phyloP scores from a whole-genome alignment of 2,888 invertebrate species.

The Sphinx pinastri region DNA sequence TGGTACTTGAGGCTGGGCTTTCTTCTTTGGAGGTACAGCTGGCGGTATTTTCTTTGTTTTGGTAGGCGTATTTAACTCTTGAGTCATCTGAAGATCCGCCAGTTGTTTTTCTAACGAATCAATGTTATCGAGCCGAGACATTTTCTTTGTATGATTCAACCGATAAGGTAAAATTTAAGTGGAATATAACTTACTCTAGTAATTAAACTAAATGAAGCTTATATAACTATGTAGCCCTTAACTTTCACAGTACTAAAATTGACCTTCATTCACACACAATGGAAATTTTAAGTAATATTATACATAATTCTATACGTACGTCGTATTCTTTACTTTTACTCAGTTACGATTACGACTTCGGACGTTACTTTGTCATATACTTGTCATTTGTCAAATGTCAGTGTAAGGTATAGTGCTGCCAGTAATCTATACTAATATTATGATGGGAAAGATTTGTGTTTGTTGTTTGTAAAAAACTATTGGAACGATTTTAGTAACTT shows the following conservation, averaged over 20 bases:
- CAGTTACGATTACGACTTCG: too few relatives aligned
- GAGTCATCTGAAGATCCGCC: slow-evolving; percentile 86
- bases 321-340: slow-evolving; percentile 13
- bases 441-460: too few relatives aligned
- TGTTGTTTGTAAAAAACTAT: too few relatives aligned
- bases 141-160: slow-evolving; percentile 47
- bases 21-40: slow-evolving; percentile 92
- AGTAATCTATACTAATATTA: too few relatives aligned
- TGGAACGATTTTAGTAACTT: too few relatives aligned
- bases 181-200: neutral
- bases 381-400: too few relatives aligned
- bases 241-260: neutral
- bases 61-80: slow-evolving; percentile 60
- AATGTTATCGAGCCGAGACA: slow-evolving; percentile 80
- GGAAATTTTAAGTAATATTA: slow-evolving; percentile 13
- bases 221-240: neutral
- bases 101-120: slow-evolving; percentile 89
- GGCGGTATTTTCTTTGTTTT: slow-evolving; percentile 87
- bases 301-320: neutral
- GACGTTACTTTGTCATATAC: too few relatives aligned
- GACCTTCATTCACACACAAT: slow-evolving; percentile 10
- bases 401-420: too few relatives aligned
- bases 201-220: too few relatives aligned
- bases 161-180: slow-evolving; percentile 36
- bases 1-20: slow-evolving; percentile 87